These are phyloP conservation scores for Romanomermis culicivorax DNA, from an alignment of 2,888 invertebrate species.

Conservation along the genomic window DNA sequence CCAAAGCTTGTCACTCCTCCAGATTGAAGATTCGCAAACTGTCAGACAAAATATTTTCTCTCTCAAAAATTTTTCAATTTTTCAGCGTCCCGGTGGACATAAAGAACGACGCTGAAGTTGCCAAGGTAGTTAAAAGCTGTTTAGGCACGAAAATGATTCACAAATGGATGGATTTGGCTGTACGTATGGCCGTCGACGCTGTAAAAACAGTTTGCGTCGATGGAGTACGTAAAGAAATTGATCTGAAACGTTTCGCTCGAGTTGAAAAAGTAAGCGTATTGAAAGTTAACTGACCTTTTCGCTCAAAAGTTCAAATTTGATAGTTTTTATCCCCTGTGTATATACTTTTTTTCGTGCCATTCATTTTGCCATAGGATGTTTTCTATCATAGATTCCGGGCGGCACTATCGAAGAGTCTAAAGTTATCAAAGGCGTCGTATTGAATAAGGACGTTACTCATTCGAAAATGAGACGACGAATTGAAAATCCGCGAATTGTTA, in stretches of 20 bases:
- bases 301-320: neutral
- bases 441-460: conserved; percentile 96
- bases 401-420: conserved; percentile 79
- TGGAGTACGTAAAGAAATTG: conserved; percentile 67
- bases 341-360: too few species aligned
- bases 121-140: conserved; percentile 69
- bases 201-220: conserved; percentile 65
- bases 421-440: conserved; percentile 79
- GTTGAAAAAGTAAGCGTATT: conserved; percentile 41
- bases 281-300: neutral
- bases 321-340: too few species aligned
- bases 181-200: conserved; percentile 80
- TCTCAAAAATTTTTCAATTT: too few species aligned
- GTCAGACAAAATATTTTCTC: too few species aligned
- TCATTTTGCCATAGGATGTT: too few species aligned
- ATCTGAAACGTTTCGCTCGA: conserved; percentile 91
- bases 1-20: too few species aligned
- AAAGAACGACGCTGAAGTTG: conserved; percentile 51
- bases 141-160: conserved; percentile 92
- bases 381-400: conserved; percentile 51
- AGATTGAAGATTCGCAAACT: too few species aligned
- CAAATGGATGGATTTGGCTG: conserved; percentile 83
- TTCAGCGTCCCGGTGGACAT: conserved; percentile 54
- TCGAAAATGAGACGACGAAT: conserved; percentile 84
- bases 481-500: conserved; percentile 76